These are phyloP conservation scores for Redunca redunca DNA, from an alignment of 2,113 vertebrate species.

Conservation along the genomic window DNA sequence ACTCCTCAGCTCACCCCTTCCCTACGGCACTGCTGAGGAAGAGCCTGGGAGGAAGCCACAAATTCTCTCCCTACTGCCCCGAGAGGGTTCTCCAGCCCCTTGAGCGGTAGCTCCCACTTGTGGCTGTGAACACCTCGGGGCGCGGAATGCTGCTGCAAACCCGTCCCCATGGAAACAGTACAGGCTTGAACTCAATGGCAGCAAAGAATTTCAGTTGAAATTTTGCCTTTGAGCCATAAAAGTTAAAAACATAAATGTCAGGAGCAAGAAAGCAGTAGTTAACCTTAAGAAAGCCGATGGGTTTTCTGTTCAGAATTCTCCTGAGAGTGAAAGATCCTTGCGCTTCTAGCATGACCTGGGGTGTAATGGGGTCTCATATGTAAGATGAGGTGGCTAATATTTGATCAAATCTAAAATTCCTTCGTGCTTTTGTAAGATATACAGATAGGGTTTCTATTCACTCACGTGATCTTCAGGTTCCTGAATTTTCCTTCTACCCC, in stretches of 20 bases:
- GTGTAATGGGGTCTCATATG: neutral
- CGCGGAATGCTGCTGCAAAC: neutral
- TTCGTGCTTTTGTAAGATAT: neutral
- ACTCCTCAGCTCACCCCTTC: slow-evolving; percentile 1
- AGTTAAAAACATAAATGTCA: neutral
- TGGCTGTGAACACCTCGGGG: neutral
- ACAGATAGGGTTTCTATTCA: neutral
- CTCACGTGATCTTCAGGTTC: neutral
- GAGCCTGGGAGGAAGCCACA: neutral
- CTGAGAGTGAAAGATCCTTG: neutral
- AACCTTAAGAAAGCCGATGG: neutral
- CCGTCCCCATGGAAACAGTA: neutral
- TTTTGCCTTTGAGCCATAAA: neutral
- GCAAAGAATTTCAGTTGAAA: neutral
- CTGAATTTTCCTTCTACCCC: neutral
- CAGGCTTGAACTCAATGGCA: neutral
- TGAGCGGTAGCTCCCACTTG: neutral
- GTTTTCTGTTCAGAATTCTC: neutral
- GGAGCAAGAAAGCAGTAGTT: neutral
- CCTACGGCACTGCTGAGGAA: neutral
- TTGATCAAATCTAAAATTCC: slow-evolving; percentile 14
- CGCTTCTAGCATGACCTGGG: neutral
- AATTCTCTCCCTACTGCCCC: neutral
- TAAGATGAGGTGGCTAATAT: neutral
- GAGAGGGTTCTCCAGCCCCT: neutral